Conservation (phyloP, 2,113 vertebrate genomes). For the Morone saxatilis region DNA sequence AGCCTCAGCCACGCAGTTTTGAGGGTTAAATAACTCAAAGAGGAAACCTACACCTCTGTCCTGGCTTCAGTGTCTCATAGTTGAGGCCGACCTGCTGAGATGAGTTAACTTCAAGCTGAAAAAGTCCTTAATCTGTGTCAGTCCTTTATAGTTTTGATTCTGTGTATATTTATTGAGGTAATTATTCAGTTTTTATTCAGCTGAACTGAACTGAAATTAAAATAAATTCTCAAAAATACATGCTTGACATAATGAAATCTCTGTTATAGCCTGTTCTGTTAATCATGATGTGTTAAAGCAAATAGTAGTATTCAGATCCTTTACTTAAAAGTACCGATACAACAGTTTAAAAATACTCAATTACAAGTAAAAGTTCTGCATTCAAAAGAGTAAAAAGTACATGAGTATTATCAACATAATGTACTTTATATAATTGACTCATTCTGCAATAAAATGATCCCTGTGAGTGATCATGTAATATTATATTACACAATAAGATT, state of each 20-base stretch:
- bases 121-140: background rate
- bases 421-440: background rate
- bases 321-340: too few relatives aligned
- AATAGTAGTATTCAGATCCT: background rate
- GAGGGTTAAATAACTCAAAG: conserved; percentile 61
- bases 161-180: background rate
- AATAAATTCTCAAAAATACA: background rate
- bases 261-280: background rate
- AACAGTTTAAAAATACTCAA: background rate
- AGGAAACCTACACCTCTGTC: conserved; percentile 49
- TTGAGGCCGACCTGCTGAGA: conserved; percentile 15
- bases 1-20: conserved; percentile 55
- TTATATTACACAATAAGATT: background rate
- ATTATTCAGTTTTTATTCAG: background rate
- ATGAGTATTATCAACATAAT: background rate
- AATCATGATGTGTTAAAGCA: background rate
- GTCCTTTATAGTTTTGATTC: background rate
- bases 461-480: too few relatives aligned
- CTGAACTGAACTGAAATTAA: background rate
- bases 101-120: background rate
- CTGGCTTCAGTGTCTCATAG: conserved; percentile 41
- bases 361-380: background rate
- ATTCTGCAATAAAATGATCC: too few relatives aligned
- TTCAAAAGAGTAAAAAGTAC: background rate
- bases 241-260: background rate